Conservation (phyloP, 2,888 invertebrate species). For the Scaeva pyrastri region DNA sequence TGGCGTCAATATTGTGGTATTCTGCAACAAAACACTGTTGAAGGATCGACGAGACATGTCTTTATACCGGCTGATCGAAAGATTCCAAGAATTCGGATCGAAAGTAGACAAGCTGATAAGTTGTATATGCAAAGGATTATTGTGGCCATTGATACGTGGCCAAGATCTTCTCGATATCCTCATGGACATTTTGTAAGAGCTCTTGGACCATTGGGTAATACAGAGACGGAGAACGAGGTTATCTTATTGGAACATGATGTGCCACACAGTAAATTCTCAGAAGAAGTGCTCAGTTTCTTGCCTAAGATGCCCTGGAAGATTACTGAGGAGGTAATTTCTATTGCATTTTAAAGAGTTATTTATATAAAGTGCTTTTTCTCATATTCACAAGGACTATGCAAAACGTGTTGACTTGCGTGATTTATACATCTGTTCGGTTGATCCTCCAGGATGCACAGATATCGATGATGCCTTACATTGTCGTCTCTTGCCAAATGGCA, state of each 20-base stretch:
- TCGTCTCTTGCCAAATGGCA: constrained; percentile 88
- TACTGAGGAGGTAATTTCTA: constrained; percentile 88
- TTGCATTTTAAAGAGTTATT: neutral
- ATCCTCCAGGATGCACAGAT: constrained; percentile 99
- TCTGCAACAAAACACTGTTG: constrained; percentile 90
- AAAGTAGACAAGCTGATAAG: constrained; percentile 94
- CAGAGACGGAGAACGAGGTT: constrained; percentile 98
- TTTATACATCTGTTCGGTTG: constrained; percentile 96
- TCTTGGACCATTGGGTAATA: constrained; percentile 96
- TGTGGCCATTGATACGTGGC: constrained; percentile 98
- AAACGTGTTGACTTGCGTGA: constrained; percentile 93
- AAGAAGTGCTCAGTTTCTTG: constrained; percentile 95
- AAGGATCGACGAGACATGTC: constrained; percentile 90
- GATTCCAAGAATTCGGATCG: constrained; percentile 97
- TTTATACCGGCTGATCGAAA: constrained; percentile 97
- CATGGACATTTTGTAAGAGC: constrained; percentile 98
- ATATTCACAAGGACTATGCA: constrained; percentile 87
- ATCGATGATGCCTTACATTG: constrained; percentile 99
- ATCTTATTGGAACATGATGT: constrained; percentile 98
- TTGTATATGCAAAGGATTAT: constrained; percentile 94
- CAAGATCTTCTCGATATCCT: constrained; percentile 95
- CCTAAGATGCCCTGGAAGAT: constrained; percentile 96
- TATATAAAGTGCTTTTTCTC: neutral
- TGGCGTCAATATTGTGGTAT: constrained; percentile 99
- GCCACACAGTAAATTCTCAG: constrained; percentile 97